Base-by-base conservation (phyloP, 2,888 invertebrate species). In the Amiota communis region DNA sequence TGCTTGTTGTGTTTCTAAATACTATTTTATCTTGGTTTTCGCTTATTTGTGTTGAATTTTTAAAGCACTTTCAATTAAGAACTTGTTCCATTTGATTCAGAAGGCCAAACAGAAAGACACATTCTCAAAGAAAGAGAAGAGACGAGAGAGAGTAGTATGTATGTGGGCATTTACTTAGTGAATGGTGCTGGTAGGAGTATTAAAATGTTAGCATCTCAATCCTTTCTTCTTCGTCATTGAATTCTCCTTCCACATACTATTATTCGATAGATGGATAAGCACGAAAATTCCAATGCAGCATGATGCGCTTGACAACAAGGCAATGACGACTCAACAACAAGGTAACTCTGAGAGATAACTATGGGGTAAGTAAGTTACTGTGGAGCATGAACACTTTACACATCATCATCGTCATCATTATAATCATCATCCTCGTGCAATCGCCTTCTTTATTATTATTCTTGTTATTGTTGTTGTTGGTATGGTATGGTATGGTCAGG, bases 401-500 rank as follows among this genome's bases (percentile, higher is more conserved):
- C 83, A 84, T 83, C 83, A 83, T 83, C 83, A 83, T 83, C 85
- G 82, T 85, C 85, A 83, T 85, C 78, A 83, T 20, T 20, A 59
- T 59, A 12, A 59, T 59, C 59, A 20, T 84, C 82, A 80, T 77
- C 76, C 73, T 75, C 77, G 78, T 72, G 69, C 2, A 36, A 70
- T 71, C 71, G 71, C n/a, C 23, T 49, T 49, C 61, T 20, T 47
- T 23, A 70, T 11, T 51, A 23, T 46, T 59, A 61, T 70, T 69
- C 9, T 63, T 63, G 17, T 63, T 63, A 4, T 63, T 46, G 20
- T 59, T 59, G 36, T 36, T 36, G 36, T 36, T 36, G 36, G 36
- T 36, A 36, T 36, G 36, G 36, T 36, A 36, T 36, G 36, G 36
- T 36, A 36, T 36, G 2, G 36, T 6, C 36, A 36, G 2, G 36